Evolutionary conservation across 2,888 invertebrate genomes (phyloP).

Genomic region (Parapristionchus giblindavisi): DNA sequence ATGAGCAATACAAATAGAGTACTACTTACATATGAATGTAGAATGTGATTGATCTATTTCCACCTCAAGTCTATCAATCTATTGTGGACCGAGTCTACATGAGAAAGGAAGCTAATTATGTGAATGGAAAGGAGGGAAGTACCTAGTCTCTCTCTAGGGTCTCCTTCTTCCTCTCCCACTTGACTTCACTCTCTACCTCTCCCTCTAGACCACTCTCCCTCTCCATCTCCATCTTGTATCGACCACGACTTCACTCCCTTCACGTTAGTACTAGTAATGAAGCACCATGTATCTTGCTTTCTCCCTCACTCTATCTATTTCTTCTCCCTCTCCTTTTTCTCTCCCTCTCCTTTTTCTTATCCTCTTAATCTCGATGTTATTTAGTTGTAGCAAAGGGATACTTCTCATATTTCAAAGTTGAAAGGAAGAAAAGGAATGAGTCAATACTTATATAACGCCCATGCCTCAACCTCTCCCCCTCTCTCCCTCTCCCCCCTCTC

Average conservation of each 20-base stretch:
- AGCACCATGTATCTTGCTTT: too few species aligned
- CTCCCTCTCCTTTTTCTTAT: neutral
- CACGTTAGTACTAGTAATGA: too few species aligned
- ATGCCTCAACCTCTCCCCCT: neutral
- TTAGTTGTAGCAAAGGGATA: too few species aligned
- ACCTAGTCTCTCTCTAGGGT: neutral
- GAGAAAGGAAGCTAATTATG: too few species aligned
- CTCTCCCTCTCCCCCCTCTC: neutral
- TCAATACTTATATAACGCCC: too few species aligned
- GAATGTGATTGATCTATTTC: too few species aligned
- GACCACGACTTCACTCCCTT: neutral
- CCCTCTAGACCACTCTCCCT: neutral
- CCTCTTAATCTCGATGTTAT: too few species aligned
- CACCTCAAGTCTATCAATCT: too few species aligned
- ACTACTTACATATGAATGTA: too few species aligned
- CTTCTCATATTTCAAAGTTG: neutral
- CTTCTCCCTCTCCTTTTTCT: neutral
- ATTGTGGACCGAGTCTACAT: too few species aligned
- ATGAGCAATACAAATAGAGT: too few species aligned
- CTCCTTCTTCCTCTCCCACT: neutral
- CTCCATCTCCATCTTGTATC: neutral
- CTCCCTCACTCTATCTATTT: neutral
- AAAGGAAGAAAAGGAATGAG: neutral
- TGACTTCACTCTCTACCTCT: neutral
- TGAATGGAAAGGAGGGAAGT: neutral